These are phyloP conservation scores for Ara ararauna DNA, from an alignment of 2,797 vertebrate species.

Conservation along the genomic window DNA sequence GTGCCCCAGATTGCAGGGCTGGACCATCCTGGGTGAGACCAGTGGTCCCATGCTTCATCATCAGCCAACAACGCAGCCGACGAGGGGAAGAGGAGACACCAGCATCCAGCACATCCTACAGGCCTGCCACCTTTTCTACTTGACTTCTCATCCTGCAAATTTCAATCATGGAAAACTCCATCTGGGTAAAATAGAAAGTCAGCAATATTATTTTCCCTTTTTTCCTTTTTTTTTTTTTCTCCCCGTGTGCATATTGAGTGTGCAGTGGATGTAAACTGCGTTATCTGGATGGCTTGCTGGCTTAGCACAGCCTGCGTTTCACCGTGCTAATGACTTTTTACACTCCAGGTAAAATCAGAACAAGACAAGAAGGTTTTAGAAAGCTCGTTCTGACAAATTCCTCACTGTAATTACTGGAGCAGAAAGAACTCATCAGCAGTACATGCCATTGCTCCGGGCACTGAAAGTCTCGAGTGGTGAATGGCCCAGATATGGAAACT, in stretches of 20 bases:
- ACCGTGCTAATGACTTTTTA: constrained; percentile 64
- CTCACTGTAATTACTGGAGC: constrained; percentile 71
- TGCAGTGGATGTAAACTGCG: background rate
- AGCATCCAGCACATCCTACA: background rate
- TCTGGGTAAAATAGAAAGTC: background rate
- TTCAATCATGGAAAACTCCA: background rate
- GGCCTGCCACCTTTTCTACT: background rate
- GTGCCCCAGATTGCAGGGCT: background rate
- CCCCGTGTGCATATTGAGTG: background rate
- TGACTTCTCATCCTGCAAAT: background rate
- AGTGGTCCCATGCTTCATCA: fast-evolving
- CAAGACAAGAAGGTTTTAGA: constrained; percentile 56
- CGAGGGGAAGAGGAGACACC: fast-evolving
- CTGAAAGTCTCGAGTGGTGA: constrained; percentile 52
- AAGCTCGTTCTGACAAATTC: constrained; percentile 69
- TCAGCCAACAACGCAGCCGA: fast-evolving
- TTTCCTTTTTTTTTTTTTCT: too few relatives aligned
- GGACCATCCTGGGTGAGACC: background rate
- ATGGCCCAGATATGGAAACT: constrained; percentile 63
- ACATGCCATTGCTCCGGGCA: constrained; percentile 55
- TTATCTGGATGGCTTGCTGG: background rate
- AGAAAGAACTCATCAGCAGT: constrained; percentile 70
- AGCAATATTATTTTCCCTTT: background rate
- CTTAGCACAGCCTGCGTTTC: constrained; percentile 4
- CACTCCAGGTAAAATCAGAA: constrained; percentile 71